Evolutionary conservation across 2,113 vertebrate species (phyloP).

Genomic region (Embiotoca jacksoni): DNA sequence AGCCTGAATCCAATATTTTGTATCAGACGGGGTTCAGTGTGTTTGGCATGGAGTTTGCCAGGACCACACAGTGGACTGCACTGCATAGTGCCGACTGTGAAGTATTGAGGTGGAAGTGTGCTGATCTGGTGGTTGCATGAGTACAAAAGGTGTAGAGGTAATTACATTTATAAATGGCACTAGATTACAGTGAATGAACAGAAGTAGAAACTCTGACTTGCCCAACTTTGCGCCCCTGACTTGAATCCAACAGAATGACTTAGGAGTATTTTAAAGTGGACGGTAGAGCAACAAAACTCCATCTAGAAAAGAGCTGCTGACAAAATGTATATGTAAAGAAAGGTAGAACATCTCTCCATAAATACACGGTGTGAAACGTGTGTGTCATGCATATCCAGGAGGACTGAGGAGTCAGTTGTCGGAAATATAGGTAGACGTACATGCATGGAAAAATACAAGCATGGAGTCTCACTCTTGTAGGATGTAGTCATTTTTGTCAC

Average conservation of each 20-base stretch:
- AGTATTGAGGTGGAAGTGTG: background rate
- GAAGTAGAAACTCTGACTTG: too few relatives aligned
- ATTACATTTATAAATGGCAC: background rate
- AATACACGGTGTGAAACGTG: too few relatives aligned
- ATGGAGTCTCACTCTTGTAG: background rate
- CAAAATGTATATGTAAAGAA: background rate
- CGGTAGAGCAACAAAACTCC: background rate
- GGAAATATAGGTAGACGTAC: too few relatives aligned
- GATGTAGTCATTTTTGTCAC: background rate
- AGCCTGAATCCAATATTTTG: background rate
- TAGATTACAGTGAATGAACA: too few relatives aligned
- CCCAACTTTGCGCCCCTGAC: background rate
- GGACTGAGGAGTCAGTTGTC: too few relatives aligned
- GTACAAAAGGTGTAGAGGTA: background rate
- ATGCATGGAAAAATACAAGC: too few relatives aligned
- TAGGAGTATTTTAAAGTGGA: background rate
- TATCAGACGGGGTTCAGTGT: background rate
- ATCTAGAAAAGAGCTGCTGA: background rate
- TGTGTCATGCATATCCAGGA: too few relatives aligned
- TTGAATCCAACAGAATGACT: too few relatives aligned
- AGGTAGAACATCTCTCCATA: background rate
- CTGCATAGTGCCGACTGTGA: background rate
- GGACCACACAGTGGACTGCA: background rate
- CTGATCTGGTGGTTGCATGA: background rate
- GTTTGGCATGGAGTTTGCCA: background rate